Conservation (phyloP, 2,888 invertebrate species). For the Incurvaria masculella region DNA sequence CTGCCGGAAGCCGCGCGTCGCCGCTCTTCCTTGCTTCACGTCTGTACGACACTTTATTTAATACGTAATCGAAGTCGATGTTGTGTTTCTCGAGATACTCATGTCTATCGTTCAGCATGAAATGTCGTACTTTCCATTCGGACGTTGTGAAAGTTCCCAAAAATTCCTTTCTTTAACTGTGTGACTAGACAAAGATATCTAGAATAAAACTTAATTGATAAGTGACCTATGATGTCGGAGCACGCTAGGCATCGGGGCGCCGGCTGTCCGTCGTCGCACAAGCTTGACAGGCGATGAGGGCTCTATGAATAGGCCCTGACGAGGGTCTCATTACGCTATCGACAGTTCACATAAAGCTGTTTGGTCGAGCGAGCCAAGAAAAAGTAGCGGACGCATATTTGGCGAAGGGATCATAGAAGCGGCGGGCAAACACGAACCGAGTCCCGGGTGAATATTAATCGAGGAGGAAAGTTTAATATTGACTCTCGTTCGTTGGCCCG, state of each 20-base stretch:
- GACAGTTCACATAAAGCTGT: no score
- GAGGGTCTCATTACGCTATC: no score
- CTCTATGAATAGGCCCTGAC: no score
- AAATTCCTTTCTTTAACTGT: not conserved
- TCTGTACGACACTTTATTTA: not conserved
- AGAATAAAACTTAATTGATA: no score
- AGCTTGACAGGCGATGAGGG: no score
- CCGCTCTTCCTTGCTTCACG: not conserved
- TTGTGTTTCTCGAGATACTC: not conserved
- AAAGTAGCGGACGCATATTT: not conserved
- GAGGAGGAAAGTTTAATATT: not conserved
- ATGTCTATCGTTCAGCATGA: not conserved
- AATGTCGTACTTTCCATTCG: not conserved
- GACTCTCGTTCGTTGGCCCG: not conserved
- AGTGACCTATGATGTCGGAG: no score
- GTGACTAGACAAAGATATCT: no score
- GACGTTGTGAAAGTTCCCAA: not conserved
- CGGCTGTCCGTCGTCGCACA: no score
- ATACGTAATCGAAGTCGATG: not conserved
- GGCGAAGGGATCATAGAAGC: not conserved
- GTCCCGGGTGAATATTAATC: not conserved
- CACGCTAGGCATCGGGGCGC: no score
- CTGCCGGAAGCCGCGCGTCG: conserved; percentile 47
- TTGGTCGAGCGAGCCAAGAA: no score
- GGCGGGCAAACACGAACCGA: not conserved